A percentile compares a stretch with the other conserved stretches of the same genome.
Evolutionary conservation across 2,113 vertebrate genomes (phyloP).

Genomic region (Hyperoodon ampullatus): DNA sequence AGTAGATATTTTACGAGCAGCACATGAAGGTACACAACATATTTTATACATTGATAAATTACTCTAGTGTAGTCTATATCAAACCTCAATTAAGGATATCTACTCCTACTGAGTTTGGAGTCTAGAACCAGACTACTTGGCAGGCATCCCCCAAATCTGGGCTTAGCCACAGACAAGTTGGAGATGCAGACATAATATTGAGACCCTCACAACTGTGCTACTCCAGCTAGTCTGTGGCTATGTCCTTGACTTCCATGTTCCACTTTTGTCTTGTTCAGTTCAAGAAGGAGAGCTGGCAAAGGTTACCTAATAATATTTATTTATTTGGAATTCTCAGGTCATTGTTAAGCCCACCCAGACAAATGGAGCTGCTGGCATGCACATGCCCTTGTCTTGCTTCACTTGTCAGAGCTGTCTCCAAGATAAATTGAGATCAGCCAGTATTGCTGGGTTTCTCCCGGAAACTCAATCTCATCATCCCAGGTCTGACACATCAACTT

Average conservation of each 20-base stretch:
- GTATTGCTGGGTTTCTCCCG: neutral
- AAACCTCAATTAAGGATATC: neutral
- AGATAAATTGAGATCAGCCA: neutral
- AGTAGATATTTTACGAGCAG: neutral
- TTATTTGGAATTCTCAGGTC: neutral
- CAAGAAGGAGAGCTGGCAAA: neutral
- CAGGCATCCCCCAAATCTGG: neutral
- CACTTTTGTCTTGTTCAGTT: neutral
- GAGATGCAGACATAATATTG: neutral
- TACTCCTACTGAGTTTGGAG: neutral
- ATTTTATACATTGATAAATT: neutral
- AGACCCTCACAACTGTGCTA: neutral
- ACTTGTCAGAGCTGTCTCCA: neutral
- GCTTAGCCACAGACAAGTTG: neutral
- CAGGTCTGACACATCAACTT: neutral
- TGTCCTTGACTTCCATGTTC: neutral
- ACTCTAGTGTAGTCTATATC: neutral
- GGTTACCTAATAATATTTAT: neutral
- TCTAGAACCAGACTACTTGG: neutral
- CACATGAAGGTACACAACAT: neutral
- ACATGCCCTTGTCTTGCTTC: neutral
- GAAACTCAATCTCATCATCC: neutral
- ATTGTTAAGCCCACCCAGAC: neutral
- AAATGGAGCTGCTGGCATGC: neutral
- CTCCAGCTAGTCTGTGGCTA: neutral